phyloP scores from a whole-genome alignment of 2,888 invertebrate species.

The Agonopterix alstromeriana region DNA sequence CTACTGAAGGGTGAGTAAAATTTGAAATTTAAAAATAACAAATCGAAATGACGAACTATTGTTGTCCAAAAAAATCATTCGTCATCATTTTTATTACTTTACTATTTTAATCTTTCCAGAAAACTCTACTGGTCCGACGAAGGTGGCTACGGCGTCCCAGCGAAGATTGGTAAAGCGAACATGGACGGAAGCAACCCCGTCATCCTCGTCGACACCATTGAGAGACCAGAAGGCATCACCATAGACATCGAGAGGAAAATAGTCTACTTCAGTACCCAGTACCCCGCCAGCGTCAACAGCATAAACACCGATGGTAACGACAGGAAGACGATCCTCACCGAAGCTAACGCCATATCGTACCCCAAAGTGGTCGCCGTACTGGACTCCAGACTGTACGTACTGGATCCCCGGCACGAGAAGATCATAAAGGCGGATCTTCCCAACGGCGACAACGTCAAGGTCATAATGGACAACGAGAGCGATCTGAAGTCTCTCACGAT shows the following conservation, averaged over 20 bases:
- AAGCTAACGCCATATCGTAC: conserved; percentile 82
- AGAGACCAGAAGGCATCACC: conserved; percentile 89
- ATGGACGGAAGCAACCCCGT: conserved; percentile 93
- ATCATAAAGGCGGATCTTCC: conserved; percentile 90
- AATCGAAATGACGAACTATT: no score
- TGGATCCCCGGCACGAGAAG: conserved; percentile 94
- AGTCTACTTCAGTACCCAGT: conserved; percentile 91
- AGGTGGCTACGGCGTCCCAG: conserved; percentile 92
- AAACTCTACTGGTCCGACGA: conserved; percentile 98
- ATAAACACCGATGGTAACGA: conserved; percentile 86
- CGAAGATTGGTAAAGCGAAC: conserved; percentile 92
- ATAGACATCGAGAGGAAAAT: conserved; percentile 89
- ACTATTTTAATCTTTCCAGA: conserved; percentile 41
- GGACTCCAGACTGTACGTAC: conserved; percentile 88
- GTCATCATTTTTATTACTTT: background rate
- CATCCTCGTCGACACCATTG: conserved; percentile 82
- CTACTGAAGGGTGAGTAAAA: conserved; percentile 85
- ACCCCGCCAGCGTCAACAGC: conserved; percentile 82
- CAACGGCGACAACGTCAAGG: conserved; percentile 84
- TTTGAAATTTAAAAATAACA: no score
- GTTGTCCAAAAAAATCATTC: no score
- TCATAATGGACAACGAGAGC: conserved; percentile 89
- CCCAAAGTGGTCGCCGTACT: conserved; percentile 90
- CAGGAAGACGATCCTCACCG: conserved; percentile 80
- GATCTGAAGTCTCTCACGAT: conserved; percentile 92